Evolutionary conservation across 2,888 invertebrate species (phyloP).

Genomic region (Scotopteryx bipunctaria): DNA sequence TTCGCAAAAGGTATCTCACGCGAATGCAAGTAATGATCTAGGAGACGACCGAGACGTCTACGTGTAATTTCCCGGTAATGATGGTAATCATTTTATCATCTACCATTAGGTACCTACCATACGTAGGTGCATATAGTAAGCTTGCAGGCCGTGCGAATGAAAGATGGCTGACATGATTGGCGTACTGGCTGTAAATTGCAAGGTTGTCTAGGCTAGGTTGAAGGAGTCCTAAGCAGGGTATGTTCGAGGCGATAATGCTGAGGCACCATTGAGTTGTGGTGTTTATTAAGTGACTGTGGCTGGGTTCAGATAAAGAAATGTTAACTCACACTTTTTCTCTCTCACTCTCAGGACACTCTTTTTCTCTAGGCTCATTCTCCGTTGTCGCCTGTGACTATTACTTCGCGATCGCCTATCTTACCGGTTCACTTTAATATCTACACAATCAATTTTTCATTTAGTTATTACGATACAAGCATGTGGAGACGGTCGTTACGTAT

Average conservation of each 20-base stretch:
- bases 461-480: constrained; percentile 45
- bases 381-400: too few relatives aligned
- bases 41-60: constrained; percentile 50
- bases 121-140: constrained; percentile 13
- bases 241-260: neutral
- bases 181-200: neutral
- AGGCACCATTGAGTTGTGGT: too few relatives aligned
- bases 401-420: too few relatives aligned
- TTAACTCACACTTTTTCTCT: too few relatives aligned
- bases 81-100: constrained; percentile 80
- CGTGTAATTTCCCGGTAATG: constrained; percentile 72
- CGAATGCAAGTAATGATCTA: constrained; percentile 61
- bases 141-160: constrained; percentile 62
- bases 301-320: too few relatives aligned
- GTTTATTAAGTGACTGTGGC: too few relatives aligned
- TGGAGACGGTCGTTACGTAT: constrained; percentile 36
- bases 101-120: constrained; percentile 60
- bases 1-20: constrained; percentile 57
- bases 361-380: too few relatives aligned
- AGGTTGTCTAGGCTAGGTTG: too few relatives aligned
- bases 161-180: constrained; percentile 48
- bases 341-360: too few relatives aligned
- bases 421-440: too few relatives aligned
- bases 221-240: too few relatives aligned
- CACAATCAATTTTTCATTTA: constrained; percentile 45